Evolutionary conservation across 2,113 vertebrate genomes (phyloP), one percentile per base, ranked within the genome.

Genomic region (Paramormyrops kingsleyae): DNA sequence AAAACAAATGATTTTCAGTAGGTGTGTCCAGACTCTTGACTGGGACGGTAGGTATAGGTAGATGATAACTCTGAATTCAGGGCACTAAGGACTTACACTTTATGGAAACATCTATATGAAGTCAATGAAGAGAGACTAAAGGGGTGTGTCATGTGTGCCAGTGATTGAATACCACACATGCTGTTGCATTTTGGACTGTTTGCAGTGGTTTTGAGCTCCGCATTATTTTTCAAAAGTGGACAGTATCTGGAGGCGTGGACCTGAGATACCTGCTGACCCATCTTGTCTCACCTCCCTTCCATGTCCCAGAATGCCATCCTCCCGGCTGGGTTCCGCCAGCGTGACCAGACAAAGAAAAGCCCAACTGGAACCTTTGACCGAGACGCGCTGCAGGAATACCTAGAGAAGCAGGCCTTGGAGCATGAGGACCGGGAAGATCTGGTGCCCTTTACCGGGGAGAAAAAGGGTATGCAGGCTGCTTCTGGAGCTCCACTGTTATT

Each of bases 371-470:
- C 96, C 0, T 96, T 94, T 89, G 97, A 99, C 92, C 95, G 98
- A 0, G 97, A 97, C 0, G 97, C 98, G 49, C 95, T 99, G 87
- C 90, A 97, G 93, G 97, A 97, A 87, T 97, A 98, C 95, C 96
- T 99, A 93, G 98, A 99, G 95, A 97, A 98, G 91, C 87, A 96
- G 92, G 98, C 98, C 0, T 77, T 99, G 90, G 97, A 98, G 91
- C 92, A 92, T 35, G 90, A 90, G 42, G 98, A 98, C 88, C 94
- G 96, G 1, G 97, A 98, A 0, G 98, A 99, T 93, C 94, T 99
- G 92, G 97, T 99, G 92, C 98, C 98, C 91, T 99, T 97, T 95
- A 99, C 98, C 0, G 96, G 97, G 2, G 97, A 99, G 94, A 98
- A 98, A 94, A 98, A 96, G 96, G 98, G 98, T 98, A 89, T 0